Evolutionary conservation across 2,797 vertebrate genomes (phyloP).

Genomic region (Gambelia wislizenii): DNA sequence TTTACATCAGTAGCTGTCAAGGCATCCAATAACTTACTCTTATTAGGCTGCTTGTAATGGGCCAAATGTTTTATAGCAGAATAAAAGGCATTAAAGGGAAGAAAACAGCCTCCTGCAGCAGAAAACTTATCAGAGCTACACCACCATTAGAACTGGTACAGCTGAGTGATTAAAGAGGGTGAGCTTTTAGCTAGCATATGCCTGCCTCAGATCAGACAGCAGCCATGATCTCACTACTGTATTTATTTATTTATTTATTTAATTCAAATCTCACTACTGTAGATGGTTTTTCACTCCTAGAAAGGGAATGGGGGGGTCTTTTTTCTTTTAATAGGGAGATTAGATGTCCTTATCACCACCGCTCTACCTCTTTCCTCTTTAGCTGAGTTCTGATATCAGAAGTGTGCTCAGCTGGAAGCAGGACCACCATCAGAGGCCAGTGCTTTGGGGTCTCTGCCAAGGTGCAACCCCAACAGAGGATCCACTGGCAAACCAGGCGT

Average conservation of each 20-base stretch:
- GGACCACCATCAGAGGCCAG: neutral
- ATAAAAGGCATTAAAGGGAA: neutral
- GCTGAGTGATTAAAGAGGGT: neutral
- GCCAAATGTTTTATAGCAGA: slow-evolving; percentile 2
- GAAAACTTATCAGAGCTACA: neutral
- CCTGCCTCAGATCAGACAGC: neutral
- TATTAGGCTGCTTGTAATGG: neutral
- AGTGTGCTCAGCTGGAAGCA: neutral
- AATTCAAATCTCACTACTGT: too few relatives aligned
- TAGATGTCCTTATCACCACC: neutral
- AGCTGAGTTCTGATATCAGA: neutral
- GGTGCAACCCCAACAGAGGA: too few relatives aligned
- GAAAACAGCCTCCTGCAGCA: neutral
- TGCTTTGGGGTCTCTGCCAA: neutral
- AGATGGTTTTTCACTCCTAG: neutral
- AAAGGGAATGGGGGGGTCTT: neutral
- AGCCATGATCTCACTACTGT: neutral
- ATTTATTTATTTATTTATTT: too few relatives aligned
- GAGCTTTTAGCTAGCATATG: neutral
- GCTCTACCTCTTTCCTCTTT: too few relatives aligned
- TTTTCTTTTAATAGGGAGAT: neutral
- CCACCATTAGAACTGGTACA: neutral
- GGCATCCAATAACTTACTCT: slow-evolving; percentile 15
- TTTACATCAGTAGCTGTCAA: slow-evolving; percentile 13
- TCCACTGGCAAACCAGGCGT: neutral